Base-by-base conservation (phyloP, 2,888 invertebrate genomes). In the Amblyjoppa proteus region DNA sequence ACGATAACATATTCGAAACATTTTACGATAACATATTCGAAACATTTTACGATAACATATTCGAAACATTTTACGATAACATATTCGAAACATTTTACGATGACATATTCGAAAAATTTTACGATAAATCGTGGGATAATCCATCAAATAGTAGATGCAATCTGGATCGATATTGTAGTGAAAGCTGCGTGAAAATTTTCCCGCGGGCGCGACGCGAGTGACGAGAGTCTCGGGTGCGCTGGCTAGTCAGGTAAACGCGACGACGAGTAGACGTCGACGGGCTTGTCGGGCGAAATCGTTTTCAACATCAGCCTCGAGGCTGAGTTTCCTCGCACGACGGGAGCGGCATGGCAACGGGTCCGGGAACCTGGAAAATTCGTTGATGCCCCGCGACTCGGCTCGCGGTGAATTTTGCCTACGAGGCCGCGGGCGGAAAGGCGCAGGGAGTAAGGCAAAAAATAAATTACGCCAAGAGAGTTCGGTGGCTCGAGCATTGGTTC, bases 241-340 rank as follows among this genome's bases (percentile, higher is more conserved):
- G 31, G n/a, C 31, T 20, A 53, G 34, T 31, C 61, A 34, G 31
- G 61, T 28, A 64, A 64, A 64, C 49, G 28, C 51, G 53, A 38
- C 71, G 78, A 78, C 69, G 70, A 78, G 69, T 20, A 49, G 58
- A 56, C 69, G 58, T 78, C 31, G 78, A 61, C 70, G 69, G 9
- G 69, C 78, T 70, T 70, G 78, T 78, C 70, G 61, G 45, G 78
- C 70, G 45, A 70, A 78, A 70, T 70, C 69, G 78, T 78, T 78
- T 78, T 70, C 78, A 78, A 13, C 75, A 41, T 70, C 69, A 45
- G 61, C 58, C 74, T 58, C 74, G 49, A 74, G 74, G 81, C 81
- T 68, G 73, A 41, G 53, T 53, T 64, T 51, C 28, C 64, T 53
- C 70, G 78, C 53, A 41, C 69, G 77, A 38, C 41, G 20, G 45